phyloP scores from a whole-genome alignment of 2,113 vertebrate species.

The Herpailurus yagouaroundi region DNA sequence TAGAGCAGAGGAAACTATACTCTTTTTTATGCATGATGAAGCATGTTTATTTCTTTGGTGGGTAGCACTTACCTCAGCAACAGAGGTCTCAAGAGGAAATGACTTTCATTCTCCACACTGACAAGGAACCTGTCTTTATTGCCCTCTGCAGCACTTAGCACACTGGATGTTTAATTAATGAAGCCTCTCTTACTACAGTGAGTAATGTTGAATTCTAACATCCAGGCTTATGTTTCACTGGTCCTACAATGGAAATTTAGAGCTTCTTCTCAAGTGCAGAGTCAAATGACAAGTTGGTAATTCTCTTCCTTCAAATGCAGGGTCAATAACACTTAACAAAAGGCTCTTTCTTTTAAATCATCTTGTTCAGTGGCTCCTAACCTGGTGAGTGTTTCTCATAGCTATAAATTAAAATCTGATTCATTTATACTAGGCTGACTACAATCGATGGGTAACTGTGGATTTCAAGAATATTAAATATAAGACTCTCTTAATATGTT shows the following conservation, averaged over 20 bases:
- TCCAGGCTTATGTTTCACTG: background rate
- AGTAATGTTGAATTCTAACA: conserved; percentile 1
- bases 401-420: conserved; percentile 55
- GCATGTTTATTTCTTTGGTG: background rate
- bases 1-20: background rate
- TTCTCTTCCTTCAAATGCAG: conserved; percentile 45
- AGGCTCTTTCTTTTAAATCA: conserved; percentile 13
- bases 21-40: background rate
- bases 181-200: background rate
- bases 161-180: background rate
- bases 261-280: background rate
- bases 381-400: background rate
- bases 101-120: background rate
- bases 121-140: background rate
- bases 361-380: background rate
- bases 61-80: background rate
- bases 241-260: background rate
- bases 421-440: conserved; percentile 43
- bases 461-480: conserved; percentile 61
- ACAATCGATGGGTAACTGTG: background rate
- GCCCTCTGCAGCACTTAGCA: background rate
- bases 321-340: background rate
- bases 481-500: background rate
- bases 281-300: conserved; percentile 37
- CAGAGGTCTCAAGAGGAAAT: background rate